Evolutionary conservation across 2,113 vertebrate species (phyloP), one percentile per base, ranked within the genome.

Genomic region (Chaenocephalus aceratus): DNA sequence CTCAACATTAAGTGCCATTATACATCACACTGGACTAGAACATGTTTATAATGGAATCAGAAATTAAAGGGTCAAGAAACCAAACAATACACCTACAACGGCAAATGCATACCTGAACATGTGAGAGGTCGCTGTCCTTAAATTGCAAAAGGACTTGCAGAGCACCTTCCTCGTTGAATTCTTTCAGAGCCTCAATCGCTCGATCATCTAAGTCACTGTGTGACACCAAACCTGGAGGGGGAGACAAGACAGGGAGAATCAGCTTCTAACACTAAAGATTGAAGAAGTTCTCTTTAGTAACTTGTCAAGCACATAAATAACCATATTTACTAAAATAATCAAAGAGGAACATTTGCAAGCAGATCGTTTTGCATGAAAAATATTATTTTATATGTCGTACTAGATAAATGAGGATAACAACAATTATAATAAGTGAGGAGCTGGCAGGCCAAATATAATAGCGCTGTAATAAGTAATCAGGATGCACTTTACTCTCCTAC

Each of bases 41-140:
- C n/a, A 65, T 72, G 48, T 34, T 34, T 23, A 36, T 26, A 6
- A 48, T 52, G 3, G 8, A 18, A 62, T 23, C 36, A 58, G 18
- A 62, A 72, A 53, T 51, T 0, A 46, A 48, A 26, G 14, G 8
- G 4, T 18, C 2, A 49, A 1, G 10, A 8, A 66, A 36, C 46
- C 18, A 9, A 51, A 51, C 34, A 73, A n/a, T 16, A 36, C 12
- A 65, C 0, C 18, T 46, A 11, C 9, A 30, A 6, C 21, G 36
- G 0, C 2, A 26, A 2, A 15, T 0, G 63, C 80, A 15, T 89
- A 99, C 98, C 96, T 99, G 98, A 96, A 99, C 98, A 94, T 99
- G 98, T 95, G 98, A 99, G 93, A 99, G 97, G 96, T 99, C 98
- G 92, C 98, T 99, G 95, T 99, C 98, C 96, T 99, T 99, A 94